A percentile compares a stretch with the other conserved stretches of the same genome.
These are phyloP conservation scores for Hylaeus anthracinus DNA, from an alignment of 1,140 invertebrate species.

Conservation along the genomic window DNA sequence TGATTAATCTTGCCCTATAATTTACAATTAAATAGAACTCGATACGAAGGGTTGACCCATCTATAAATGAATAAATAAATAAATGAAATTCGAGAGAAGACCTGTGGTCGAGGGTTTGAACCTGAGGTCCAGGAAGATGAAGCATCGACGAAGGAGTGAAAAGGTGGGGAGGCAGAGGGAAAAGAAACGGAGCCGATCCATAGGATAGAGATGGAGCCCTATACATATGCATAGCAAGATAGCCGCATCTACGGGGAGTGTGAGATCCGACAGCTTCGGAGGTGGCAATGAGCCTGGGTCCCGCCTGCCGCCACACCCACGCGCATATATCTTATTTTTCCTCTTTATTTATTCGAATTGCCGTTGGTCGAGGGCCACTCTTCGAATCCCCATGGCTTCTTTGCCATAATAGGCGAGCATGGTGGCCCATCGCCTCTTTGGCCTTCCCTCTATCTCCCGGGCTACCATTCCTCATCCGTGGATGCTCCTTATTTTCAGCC, in stretches of 20 bases:
- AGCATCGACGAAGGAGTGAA: background rate
- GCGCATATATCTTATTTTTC: slow-evolving; percentile 77
- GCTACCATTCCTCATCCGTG: slow-evolving; percentile 65
- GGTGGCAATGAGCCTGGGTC: slow-evolving; percentile 75
- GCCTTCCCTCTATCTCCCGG: slow-evolving; percentile 57
- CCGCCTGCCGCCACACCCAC: slow-evolving; percentile 78
- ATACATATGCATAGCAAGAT: slow-evolving; percentile 48
- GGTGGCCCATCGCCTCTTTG: slow-evolving; percentile 67
- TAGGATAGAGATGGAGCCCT: slow-evolving; percentile 22
- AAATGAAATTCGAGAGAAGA: no score
- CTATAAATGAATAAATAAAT: no score
- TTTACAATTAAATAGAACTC: no score
- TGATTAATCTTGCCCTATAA: no score
- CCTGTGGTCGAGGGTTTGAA: slow-evolving; percentile 28
- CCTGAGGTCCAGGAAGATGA: background rate
- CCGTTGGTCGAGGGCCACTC: slow-evolving; percentile 72
- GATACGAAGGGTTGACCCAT: no score
- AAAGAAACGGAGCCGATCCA: background rate
- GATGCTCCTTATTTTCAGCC: slow-evolving; percentile 44
- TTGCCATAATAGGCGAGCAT: slow-evolving; percentile 74
- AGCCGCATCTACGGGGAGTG: slow-evolving; percentile 67
- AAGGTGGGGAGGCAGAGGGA: background rate
- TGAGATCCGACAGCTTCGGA: slow-evolving; percentile 77
- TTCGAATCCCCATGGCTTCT: slow-evolving; percentile 71
- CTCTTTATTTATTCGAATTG: slow-evolving; percentile 78